Percentiles rank a stretch among this genome's conserved stretches.
These are phyloP conservation scores for Cydia splendana DNA, from an alignment of 1,140 invertebrate genomes.

Conservation along the genomic window DNA sequence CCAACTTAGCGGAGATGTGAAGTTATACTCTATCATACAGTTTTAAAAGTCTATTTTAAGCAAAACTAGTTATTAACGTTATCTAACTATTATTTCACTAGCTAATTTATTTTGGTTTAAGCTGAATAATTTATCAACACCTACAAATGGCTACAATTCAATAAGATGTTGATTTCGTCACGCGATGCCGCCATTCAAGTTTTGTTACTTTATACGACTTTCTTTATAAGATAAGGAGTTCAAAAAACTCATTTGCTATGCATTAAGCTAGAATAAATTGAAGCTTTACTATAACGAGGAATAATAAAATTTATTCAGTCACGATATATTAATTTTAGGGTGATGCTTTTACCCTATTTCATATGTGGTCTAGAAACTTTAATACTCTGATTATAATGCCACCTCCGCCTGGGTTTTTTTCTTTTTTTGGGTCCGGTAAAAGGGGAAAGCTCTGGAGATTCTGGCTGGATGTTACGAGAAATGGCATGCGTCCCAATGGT, in stretches of 20 bases:
- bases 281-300: neutral
- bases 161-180: neutral
- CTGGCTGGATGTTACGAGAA: no score
- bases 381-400: no score
- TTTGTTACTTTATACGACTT: conserved; percentile 7
- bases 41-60: neutral
- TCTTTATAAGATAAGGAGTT: conserved; percentile 10
- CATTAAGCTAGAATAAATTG: neutral
- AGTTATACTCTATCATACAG: neutral
- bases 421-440: no score
- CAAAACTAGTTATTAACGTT: neutral
- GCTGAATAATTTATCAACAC: conserved; percentile 18
- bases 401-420: no score
- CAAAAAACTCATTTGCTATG: conserved; percentile 23
- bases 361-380: no score
- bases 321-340: no score
- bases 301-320: neutral
- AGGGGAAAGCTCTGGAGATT: no score
- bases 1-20: no score
- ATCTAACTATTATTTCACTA: conserved; percentile 18
- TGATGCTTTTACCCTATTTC: no score
- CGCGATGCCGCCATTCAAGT: conserved; percentile 26
- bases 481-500: no score
- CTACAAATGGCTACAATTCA: neutral
- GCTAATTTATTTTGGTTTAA: conserved; percentile 14